A percentile compares a stretch with the other conserved stretches of the same genome.
Conservation (phyloP, 64 coral and sea anemone genomes). For the Dendrophyllia cribrosa region DNA sequence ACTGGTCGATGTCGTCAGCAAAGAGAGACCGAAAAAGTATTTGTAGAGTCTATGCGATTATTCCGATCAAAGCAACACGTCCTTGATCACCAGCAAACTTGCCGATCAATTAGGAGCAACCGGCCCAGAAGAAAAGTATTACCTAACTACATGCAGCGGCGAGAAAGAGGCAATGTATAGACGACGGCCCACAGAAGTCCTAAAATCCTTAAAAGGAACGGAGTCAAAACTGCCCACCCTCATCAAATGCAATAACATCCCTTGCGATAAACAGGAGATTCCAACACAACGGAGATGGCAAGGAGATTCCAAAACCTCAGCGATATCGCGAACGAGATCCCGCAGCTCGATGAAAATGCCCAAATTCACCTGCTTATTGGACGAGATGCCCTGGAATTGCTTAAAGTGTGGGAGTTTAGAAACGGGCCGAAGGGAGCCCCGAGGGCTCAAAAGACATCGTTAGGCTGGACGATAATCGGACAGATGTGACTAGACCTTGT, state of each 20-base stretch:
- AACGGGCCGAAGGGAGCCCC: no score
- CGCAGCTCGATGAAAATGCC: not conserved
- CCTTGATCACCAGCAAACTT: conserved; percentile 17
- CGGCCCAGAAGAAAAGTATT: conserved; percentile 23
- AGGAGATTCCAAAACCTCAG: conserved; percentile 62
- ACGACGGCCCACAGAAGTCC: not conserved
- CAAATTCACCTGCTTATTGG: no score
- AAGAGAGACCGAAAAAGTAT: not conserved
- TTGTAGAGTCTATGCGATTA: not conserved
- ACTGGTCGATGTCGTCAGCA: not conserved
- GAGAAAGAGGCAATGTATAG: conserved; percentile 38
- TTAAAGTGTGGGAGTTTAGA: no score
- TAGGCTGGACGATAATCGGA: conserved; percentile 71
- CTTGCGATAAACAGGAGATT: conserved; percentile 45
- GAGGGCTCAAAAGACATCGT: conserved; percentile 33
- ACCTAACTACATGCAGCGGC: conserved; percentile 47
- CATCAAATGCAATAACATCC: conserved; percentile 63
- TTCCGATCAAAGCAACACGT: conserved; percentile 52
- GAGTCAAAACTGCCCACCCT: conserved; percentile 37
- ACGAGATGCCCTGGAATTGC: no score
- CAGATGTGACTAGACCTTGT: conserved; percentile 71
- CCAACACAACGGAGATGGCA: conserved; percentile 73
- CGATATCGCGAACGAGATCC: conserved; percentile 51
- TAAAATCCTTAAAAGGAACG: conserved; percentile 48
- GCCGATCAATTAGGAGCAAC: conserved; percentile 7